phyloP scores from a whole-genome alignment of 35 echinoderm and acorn worm genomes.

The Nesometra sesokonis region DNA sequence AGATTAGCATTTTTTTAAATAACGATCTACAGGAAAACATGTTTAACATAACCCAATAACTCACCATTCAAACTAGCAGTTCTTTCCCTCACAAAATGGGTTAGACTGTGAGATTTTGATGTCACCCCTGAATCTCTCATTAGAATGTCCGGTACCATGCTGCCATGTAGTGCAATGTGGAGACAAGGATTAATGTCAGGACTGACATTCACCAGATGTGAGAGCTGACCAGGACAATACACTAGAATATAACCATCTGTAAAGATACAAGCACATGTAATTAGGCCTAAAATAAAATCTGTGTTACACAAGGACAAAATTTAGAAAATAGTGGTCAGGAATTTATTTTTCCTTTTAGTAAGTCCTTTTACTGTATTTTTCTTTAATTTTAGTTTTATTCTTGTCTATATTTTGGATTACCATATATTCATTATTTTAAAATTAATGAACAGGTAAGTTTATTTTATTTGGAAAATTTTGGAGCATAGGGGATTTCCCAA shows the following conservation, averaged over 20 bases:
- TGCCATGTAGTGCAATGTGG: neutral
- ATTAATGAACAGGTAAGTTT: no score
- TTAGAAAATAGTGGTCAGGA: no score
- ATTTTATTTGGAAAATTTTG: no score
- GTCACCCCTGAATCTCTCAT: neutral
- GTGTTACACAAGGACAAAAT: no score
- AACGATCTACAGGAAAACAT: neutral
- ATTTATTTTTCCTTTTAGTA: no score
- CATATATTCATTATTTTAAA: no score
- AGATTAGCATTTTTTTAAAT: no score
- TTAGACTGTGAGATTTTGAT: neutral
- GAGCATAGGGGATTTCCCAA: no score
- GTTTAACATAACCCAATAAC: neutral
- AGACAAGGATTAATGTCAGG: slow-evolving; percentile 1
- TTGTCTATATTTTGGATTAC: no score
- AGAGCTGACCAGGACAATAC: neutral
- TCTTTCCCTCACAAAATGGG: neutral
- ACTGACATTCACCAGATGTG: neutral
- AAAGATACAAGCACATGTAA: neutral
- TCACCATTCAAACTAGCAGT: neutral
- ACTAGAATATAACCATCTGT: slow-evolving; percentile 5
- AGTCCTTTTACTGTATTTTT: no score
- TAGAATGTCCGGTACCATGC: neutral
- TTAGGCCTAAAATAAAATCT: neutral
- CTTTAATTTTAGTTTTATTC: no score